Evolutionary conservation across 2,113 vertebrate species (phyloP), one percentile per base, ranked within the genome.

Genomic region (Leptodactylus fuscus): DNA sequence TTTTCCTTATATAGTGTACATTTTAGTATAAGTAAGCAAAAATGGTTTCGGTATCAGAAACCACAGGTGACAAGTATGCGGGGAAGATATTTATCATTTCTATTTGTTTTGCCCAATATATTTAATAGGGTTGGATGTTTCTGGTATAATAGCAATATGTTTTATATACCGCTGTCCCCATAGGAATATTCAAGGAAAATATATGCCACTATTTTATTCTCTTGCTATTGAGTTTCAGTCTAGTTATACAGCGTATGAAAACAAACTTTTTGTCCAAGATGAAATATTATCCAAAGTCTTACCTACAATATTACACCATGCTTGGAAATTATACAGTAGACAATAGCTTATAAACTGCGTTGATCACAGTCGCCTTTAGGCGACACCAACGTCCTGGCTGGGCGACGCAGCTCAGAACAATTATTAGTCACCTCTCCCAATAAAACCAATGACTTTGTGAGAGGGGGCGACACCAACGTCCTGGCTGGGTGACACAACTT

Each of bases 201-300:
- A 71, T 82, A 82, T 82, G 46, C 48, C 34, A 24, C 44, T 22
- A 71, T 71, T 82, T 82, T 34, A n/a, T 71, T 82, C 73, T 74
- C 69, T 15, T 20, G n/a, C 32, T 83, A 74, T 73, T 53, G 81
- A 73, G 81, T 58, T 83, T 70, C 81, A 83, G 81, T 70, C 81
- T 13, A 10, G 29, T 51, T 70, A 34, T 22, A 65, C n/a, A 34
- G 69, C 48, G 16, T 83, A 73, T 83, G 65, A 83, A 67, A 83
- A 83, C 13, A 83, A 3, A 10, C 48, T 44, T 83, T 76, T 82
- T 70, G 69, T 83, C 81, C 67, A 83, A 58, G n/a, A 24, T 58
- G 49, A 83, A 83, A 74, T 49, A 60, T 44, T 18, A 41, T 71
- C 53, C 81, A 58, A 2, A 10, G 36, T 55, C 48, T 38, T 41